Percentiles rank a stretch among this genome's conserved stretches.
These are phyloP conservation scores for Ptychodera flava DNA, from an alignment of 35 echinoderm and acorn worm species.

Conservation along the genomic window DNA sequence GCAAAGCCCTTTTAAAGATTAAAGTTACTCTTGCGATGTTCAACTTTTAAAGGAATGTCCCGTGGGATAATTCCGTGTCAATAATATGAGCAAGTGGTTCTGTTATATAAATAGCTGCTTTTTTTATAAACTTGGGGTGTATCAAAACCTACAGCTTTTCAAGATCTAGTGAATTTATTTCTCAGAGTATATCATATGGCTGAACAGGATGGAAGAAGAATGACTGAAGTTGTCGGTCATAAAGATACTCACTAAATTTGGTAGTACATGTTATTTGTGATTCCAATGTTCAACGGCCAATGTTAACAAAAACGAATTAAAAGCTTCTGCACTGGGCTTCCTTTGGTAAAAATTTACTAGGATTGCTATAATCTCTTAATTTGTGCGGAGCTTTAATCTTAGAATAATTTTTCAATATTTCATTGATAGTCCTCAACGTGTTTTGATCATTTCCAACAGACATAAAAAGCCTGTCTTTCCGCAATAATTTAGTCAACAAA, in stretches of 20 bases:
- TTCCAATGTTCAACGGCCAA: no score
- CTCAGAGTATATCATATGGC: neutral
- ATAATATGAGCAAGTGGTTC: slow-evolving; percentile 12
- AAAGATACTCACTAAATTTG: neutral
- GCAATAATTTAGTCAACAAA: no score
- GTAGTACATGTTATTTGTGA: no score
- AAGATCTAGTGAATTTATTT: slow-evolving; percentile 2
- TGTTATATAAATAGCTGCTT: slow-evolving; percentile 4
- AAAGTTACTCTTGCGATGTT: no score
- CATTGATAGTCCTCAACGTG: slow-evolving; percentile 4
- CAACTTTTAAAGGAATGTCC: slow-evolving; percentile 2
- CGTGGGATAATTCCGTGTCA: neutral
- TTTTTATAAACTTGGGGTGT: slow-evolving; percentile 2
- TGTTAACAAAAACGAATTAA: neutral
- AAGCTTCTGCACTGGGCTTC: neutral
- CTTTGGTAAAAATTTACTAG: neutral
- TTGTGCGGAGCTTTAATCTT: neutral
- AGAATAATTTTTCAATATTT: neutral
- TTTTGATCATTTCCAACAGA: neutral
- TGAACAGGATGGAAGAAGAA: no score
- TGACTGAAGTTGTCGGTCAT: no score
- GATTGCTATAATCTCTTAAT: neutral
- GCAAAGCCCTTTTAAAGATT: slow-evolving; percentile 27
- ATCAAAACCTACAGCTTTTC: slow-evolving; percentile 26
- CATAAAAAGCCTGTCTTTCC: neutral